phyloP scores from a whole-genome alignment of 2,888 invertebrate genomes.

The Spicauda simplicius region DNA sequence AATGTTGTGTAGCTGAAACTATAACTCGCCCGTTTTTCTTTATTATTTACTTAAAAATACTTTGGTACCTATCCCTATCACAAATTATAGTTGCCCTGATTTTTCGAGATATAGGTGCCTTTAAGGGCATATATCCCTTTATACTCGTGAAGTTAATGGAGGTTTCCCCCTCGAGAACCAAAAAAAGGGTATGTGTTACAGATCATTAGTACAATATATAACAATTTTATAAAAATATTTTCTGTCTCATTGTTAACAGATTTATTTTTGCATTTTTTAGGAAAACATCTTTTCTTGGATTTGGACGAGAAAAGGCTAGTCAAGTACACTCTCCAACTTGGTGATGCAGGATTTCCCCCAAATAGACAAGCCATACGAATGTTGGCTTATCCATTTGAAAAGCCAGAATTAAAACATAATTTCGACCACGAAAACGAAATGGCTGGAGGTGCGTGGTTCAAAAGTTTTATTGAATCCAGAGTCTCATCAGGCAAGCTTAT shows the following conservation, averaged over 20 bases:
- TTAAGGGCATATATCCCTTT: too few relatives aligned
- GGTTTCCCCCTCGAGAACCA: too few relatives aligned
- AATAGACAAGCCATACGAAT: slow-evolving; percentile 41
- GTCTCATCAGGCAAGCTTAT: slow-evolving; percentile 47
- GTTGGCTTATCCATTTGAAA: slow-evolving; percentile 49
- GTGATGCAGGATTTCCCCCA: slow-evolving; percentile 44
- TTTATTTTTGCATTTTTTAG: slow-evolving; percentile 23
- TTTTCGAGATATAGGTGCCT: too few relatives aligned
- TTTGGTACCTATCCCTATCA: too few relatives aligned
- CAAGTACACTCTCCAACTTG: slow-evolving; percentile 43
- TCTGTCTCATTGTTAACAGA: too few relatives aligned
- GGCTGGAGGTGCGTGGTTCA: slow-evolving; percentile 48
- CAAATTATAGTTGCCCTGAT: too few relatives aligned
- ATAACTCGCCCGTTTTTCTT: too few relatives aligned
- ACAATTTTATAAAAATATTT: neutral
- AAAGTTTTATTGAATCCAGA: slow-evolving; percentile 39
- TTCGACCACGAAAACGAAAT: slow-evolving; percentile 46
- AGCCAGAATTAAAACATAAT: slow-evolving; percentile 45
- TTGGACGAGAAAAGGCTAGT: slow-evolving; percentile 46
- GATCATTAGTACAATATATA: slow-evolving; percentile 10
- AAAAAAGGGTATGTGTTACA: slow-evolving; percentile 11
- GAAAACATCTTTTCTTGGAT: slow-evolving; percentile 44
- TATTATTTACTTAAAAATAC: too few relatives aligned
- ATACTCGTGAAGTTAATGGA: too few relatives aligned
- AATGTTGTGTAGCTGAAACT: too few relatives aligned